Evolutionary conservation across 2,888 invertebrate species (phyloP).

Genomic region (Boloria euphrosyne): DNA sequence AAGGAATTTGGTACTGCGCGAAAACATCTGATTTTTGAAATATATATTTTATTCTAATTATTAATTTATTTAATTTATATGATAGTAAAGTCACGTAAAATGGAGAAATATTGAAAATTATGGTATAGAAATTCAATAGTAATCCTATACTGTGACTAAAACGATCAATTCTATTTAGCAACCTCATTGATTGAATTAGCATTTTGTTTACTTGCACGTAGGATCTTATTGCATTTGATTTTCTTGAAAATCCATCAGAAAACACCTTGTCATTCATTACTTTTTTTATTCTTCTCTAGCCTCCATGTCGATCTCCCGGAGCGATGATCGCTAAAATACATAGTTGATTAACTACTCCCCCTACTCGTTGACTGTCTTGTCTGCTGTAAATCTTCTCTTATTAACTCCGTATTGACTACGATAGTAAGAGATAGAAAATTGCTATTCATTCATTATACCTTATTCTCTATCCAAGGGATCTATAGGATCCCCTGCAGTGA

Average conservation of each 20-base stretch:
- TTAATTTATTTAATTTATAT: no score
- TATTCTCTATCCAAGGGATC: conserved; percentile 39
- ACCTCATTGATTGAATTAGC: no score
- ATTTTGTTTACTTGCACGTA: no score
- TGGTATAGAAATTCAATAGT: no score
- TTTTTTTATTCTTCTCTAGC: neutral
- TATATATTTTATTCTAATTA: no score
- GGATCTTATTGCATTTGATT: no score
- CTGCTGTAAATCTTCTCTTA: neutral
- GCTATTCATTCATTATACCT: conserved; percentile 43
- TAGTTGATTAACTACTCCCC: conserved; percentile 1
- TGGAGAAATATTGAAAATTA: no score
- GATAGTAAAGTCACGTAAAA: no score
- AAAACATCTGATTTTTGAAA: no score
- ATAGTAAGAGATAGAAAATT: conserved; percentile 21
- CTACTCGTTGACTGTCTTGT: neutral
- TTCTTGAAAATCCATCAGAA: neutral
- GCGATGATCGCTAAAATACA: conserved; percentile 9
- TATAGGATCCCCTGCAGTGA: conserved; percentile 43
- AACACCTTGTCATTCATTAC: conserved; percentile 43
- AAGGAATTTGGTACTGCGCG: no score
- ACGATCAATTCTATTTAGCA: no score
- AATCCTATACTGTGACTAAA: no score
- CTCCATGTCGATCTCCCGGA: neutral
- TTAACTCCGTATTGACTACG: neutral